A percentile compares a stretch with the other conserved stretches of the same genome.
phyloP scores from a whole-genome alignment of 2,113 vertebrate species.

The Murina feae region DNA sequence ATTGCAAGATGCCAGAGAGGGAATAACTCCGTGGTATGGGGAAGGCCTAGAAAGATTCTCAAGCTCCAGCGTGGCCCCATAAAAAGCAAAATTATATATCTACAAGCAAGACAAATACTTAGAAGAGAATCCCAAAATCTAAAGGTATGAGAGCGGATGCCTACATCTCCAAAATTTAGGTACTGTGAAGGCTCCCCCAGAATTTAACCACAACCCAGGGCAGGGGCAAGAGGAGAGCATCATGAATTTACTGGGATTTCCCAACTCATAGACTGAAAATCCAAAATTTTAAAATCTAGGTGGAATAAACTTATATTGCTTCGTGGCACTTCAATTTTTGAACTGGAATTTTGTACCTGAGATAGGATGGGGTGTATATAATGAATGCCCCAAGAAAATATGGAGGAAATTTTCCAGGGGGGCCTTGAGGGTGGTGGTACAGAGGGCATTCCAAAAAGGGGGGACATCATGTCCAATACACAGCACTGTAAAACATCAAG shows the following conservation, averaged over 20 bases:
- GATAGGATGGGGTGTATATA: not conserved
- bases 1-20: not conserved
- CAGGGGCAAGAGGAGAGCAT: not conserved
- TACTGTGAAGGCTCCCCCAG: not conserved
- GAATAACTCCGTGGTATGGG: not conserved
- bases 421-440: too few species aligned
- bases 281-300: not conserved
- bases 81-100: conserved; percentile 19
- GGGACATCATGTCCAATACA: not conserved
- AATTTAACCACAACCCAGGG: not conserved
- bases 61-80: not conserved
- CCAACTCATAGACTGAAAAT: not conserved
- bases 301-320: not conserved
- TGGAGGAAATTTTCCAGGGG: not conserved
- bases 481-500: not conserved
- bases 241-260: not conserved
- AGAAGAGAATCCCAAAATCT: not conserved
- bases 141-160: not conserved
- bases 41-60: not conserved
- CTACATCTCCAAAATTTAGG: not conserved
- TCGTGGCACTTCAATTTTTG: not conserved
- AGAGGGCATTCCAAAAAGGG: not conserved
- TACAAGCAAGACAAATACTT: not conserved
- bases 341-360: not conserved
- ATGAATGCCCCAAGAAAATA: not conserved